Evolutionary conservation across 1,140 invertebrate species (phyloP).

Genomic region (Bradysia coprophila): DNA sequence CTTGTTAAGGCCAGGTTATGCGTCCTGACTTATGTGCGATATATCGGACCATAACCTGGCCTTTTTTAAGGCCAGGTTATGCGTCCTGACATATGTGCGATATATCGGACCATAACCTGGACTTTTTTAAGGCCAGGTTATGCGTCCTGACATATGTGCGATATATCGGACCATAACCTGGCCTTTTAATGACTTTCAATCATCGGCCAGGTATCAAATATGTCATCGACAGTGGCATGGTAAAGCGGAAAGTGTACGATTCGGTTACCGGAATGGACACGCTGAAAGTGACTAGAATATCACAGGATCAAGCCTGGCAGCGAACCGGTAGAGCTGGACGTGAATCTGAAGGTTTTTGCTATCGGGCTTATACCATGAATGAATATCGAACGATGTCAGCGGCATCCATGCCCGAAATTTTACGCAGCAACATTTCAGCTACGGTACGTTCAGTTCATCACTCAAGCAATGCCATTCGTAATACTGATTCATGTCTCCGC

Average conservation of each 20-base stretch:
- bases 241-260: conserved; percentile 70
- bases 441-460: conserved; percentile 7
- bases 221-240: conserved; percentile 89
- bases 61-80: no score
- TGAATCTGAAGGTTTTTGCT: conserved; percentile 65
- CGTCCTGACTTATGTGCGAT: no score
- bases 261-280: conserved; percentile 67
- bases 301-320: conserved; percentile 86
- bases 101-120: no score
- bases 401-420: conserved; percentile 72
- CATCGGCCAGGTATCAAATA: conserved; percentile 85
- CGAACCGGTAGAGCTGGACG: conserved; percentile 78
- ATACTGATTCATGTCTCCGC: conserved; percentile 44
- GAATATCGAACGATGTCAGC: conserved; percentile 51
- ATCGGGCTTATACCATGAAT: conserved; percentile 54
- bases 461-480: conserved; percentile 4
- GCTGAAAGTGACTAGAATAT: conserved; percentile 64
- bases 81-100: no score
- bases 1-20: no score
- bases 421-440: conserved; percentile 28
- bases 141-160: no score
- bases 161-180: no score
- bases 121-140: no score
- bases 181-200: no score
- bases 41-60: no score